Percentiles rank a stretch among this genome's conserved stretches.
Evolutionary conservation across 2,888 invertebrate species (phyloP).

Genomic region (Sepioteuthis lessoniana): DNA sequence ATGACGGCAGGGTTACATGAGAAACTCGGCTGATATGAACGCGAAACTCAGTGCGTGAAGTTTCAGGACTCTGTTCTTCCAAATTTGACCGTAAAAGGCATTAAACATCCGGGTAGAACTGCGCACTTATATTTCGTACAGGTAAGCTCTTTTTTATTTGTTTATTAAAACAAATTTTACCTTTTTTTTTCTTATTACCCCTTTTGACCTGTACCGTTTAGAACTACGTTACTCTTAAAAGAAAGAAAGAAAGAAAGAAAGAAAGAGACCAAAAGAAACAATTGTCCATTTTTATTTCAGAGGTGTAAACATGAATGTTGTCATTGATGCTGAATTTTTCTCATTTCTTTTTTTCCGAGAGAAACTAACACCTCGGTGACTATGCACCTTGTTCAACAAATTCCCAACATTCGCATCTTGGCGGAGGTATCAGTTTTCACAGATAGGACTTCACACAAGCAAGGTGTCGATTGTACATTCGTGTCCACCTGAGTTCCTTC

Average conservation of each 20-base stretch:
- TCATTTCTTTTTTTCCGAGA: background rate
- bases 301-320: constrained; percentile 33
- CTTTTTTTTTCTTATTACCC: background rate
- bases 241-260: background rate
- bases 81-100: background rate
- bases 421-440: background rate
- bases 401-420: background rate
- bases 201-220: background rate
- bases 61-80: too few species aligned
- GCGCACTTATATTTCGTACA: background rate
- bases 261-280: background rate
- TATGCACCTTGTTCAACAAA: constrained; percentile 18
- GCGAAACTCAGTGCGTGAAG: too few species aligned
- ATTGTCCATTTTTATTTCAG: background rate
- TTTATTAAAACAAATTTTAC: background rate
- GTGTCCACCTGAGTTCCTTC: constrained; percentile 8
- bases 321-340: background rate
- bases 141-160: background rate
- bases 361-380: background rate
- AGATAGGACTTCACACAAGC: constrained; percentile 23
- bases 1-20: too few species aligned
- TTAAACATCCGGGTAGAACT: background rate
- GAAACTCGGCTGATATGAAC: too few species aligned
- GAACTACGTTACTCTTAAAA: too few species aligned
- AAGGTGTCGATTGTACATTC: background rate